Percentiles rank a stretch among this genome's conserved stretches.
Conservation (phyloP, 2,113 vertebrate species). For the Carassius auratus region DNA sequence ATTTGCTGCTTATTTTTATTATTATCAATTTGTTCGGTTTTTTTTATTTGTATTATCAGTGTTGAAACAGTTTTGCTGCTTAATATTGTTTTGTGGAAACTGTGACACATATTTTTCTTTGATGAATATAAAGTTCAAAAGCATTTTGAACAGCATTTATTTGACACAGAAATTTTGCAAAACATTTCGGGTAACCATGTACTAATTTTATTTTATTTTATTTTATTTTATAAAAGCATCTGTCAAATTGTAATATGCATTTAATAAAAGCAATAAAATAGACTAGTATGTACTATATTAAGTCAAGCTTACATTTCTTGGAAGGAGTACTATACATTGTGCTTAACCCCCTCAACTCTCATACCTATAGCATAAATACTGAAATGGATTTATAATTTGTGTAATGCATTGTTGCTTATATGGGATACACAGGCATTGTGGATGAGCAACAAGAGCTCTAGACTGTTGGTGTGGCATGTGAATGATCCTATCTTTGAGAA, state of each 20-base stretch:
- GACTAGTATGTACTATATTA: not conserved
- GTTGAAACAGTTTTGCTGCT: not conserved
- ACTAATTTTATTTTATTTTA: too few species aligned
- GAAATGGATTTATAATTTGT: not conserved
- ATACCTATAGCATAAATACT: not conserved
- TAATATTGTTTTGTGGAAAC: not conserved
- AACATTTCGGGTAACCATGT: too few species aligned
- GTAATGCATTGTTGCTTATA: not conserved
- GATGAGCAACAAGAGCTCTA: not conserved
- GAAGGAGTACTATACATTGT: not conserved
- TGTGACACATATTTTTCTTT: too few species aligned
- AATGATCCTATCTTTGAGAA: conserved; percentile 21
- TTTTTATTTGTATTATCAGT: not conserved
- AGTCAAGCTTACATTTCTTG: not conserved
- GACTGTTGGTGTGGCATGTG: conserved; percentile 35
- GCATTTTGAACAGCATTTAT: not conserved
- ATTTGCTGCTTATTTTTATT: not conserved
- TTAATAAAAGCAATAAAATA: not conserved
- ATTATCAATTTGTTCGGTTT: too few species aligned
- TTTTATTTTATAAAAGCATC: not conserved
- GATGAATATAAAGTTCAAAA: not conserved
- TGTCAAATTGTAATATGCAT: not conserved
- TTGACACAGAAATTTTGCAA: not conserved
- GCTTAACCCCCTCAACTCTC: not conserved
- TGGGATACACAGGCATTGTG: not conserved